Conservation (phyloP, 2,113 vertebrate species). For the Hipposideros armiger region DNA sequence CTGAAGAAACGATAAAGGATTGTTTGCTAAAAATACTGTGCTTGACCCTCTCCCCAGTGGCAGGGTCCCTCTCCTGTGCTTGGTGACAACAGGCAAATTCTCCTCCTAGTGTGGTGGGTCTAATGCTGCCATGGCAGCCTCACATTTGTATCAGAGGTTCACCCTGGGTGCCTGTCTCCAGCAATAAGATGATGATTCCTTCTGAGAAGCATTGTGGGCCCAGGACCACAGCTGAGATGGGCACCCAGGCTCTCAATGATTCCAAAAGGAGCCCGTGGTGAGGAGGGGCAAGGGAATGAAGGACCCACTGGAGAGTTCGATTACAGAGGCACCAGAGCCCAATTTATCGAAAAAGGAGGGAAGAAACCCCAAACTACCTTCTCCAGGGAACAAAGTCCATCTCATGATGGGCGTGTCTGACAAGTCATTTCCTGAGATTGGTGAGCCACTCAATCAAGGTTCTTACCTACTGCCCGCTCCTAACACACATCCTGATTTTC, state of each 20-base stretch:
- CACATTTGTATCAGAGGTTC: background rate
- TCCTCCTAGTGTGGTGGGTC: background rate
- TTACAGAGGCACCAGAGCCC: background rate
- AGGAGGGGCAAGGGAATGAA: background rate
- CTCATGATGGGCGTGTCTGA: background rate
- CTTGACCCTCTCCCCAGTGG: slow-evolving; percentile 57
- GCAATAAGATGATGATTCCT: background rate
- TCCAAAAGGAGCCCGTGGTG: background rate
- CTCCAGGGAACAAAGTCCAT: background rate
- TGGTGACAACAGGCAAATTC: background rate
- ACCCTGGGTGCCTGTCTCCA: background rate
- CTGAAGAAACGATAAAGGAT: slow-evolving; percentile 84
- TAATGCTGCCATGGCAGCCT: background rate
- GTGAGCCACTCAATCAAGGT: background rate
- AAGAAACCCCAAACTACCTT: background rate
- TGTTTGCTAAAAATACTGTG: slow-evolving; percentile 82
- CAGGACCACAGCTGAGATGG: background rate
- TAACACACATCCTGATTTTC: background rate
- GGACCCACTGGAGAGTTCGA: background rate
- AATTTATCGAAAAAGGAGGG: background rate
- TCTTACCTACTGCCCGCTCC: background rate
- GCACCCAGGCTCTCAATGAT: background rate
- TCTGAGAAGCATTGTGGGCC: background rate
- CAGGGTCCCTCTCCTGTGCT: background rate
- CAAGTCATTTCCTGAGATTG: background rate